A percentile compares a stretch with the other conserved stretches of the same genome.
Conservation (phyloP, 2,113 vertebrate genomes). For the Pseudonaja textilis region DNA sequence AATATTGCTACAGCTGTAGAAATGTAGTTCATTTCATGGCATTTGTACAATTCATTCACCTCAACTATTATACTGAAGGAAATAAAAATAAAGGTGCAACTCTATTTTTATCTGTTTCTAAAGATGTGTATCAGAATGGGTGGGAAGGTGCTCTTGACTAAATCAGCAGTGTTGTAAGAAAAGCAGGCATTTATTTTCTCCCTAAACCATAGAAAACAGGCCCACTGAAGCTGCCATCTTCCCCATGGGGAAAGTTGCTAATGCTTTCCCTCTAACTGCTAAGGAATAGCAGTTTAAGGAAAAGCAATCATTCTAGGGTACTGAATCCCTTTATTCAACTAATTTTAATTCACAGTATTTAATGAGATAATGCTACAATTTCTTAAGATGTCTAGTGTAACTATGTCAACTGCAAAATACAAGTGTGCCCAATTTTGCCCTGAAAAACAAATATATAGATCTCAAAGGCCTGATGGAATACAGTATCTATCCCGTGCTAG, state of each 20-base stretch:
- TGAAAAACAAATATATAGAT: background rate
- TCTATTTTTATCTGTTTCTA: background rate
- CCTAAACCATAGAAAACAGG: background rate
- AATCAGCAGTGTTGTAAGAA: background rate
- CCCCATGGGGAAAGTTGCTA: background rate
- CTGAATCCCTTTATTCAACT: background rate
- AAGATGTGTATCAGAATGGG: background rate
- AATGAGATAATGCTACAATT: background rate
- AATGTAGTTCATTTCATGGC: background rate
- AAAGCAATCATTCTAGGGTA: background rate
- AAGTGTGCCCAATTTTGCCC: background rate
- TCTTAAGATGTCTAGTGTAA: background rate
- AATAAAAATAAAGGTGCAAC: background rate
- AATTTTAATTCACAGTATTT: background rate
- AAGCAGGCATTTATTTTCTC: background rate
- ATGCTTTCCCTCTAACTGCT: background rate
- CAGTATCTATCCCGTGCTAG: background rate
- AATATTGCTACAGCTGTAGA: background rate
- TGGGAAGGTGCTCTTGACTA: background rate
- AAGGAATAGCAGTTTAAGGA: background rate
- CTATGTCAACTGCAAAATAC: background rate
- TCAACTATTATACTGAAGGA: background rate
- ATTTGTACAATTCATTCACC: background rate
- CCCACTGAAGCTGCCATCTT: background rate
- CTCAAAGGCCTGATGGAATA: background rate